Evolutionary conservation across 2,113 vertebrate genomes (phyloP), one percentile per base, ranked within the genome.

Genomic region (Tupaia tana): DNA sequence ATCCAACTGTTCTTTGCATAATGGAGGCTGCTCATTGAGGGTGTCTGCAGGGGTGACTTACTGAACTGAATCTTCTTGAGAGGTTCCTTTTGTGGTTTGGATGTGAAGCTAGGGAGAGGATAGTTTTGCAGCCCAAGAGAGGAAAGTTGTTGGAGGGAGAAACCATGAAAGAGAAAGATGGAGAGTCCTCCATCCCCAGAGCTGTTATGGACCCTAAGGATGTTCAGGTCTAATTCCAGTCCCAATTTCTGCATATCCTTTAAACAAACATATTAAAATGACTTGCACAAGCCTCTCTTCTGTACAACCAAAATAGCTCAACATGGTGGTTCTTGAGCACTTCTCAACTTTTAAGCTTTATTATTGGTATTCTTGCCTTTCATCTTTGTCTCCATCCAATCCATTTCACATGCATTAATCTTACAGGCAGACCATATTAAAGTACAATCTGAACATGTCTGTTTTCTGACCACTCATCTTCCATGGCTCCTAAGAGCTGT

Each of bases 11-110:
- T 61, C 86, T 66, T 81, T 52, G 8, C 58, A 18, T 20, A 79
- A 15, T 24, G 34, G 24, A 59, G 25, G 71, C 77, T 89, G 70
- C 56, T 74, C 56, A 13, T 29, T 59, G 29, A 25, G 15, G 12
- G 34, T 1, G 4, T 19, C 10, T 64, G 0, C 1, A 27, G 52
- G 61, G 34, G 3, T 34, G 54, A 78, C 64, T 64, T 74, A 25
- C 66, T 83, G 70, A 85, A 64, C 22, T 12, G 15, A 91, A 52
- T 87, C n/a, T 97, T 89, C 80, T 89, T 63, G 58, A 90, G n/a
- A 88, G 54, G 27, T 4, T 82, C 25, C 22, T 73, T 70, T 10
- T 88, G 12, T n/a, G 19, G 6, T 54, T 79, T 59, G 19, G 25
- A 86, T 88, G 9, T 83, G 70, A 86, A 71, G 74, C 31, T 69